Conservation (phyloP, 2,113 vertebrate species). For the Crocuta crocuta region DNA sequence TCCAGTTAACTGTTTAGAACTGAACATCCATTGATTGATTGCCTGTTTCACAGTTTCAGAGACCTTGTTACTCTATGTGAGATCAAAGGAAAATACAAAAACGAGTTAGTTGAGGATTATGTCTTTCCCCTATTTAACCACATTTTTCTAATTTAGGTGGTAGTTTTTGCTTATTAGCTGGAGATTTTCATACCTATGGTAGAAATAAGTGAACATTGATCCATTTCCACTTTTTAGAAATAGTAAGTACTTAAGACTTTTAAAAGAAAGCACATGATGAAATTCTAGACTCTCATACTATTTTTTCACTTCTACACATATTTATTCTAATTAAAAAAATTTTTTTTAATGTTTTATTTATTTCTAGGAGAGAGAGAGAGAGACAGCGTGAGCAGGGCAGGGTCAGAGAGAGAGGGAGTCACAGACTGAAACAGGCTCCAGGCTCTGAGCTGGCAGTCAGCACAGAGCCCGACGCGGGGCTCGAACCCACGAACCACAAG, state of each 20-base stretch:
- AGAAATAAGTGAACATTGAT: constrained; percentile 45
- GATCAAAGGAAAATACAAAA: constrained; percentile 34
- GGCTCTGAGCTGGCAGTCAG: no score
- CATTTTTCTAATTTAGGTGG: constrained; percentile 38
- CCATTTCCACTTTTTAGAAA: constrained; percentile 26
- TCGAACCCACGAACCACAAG: no score
- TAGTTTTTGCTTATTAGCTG: constrained; percentile 45
- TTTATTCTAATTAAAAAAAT: constrained; percentile 11
- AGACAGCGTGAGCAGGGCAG: no score
- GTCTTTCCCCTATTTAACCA: neutral
- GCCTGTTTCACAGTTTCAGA: neutral
- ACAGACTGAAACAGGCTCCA: no score
- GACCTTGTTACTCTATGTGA: neutral
- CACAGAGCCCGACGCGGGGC: no score
- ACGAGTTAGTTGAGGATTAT: neutral
- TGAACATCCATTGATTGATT: neutral
- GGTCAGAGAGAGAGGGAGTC: no score
- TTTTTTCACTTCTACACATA: neutral
- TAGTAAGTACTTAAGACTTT: neutral
- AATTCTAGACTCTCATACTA: neutral
- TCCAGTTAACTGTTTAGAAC: neutral
- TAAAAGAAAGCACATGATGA: neutral
- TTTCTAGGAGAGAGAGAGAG: no score
- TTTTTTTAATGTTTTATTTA: no score
- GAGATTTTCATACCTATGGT: neutral